Evolutionary conservation across 2,797 vertebrate species (phyloP).

Genomic region (Myripristis murdjan): DNA sequence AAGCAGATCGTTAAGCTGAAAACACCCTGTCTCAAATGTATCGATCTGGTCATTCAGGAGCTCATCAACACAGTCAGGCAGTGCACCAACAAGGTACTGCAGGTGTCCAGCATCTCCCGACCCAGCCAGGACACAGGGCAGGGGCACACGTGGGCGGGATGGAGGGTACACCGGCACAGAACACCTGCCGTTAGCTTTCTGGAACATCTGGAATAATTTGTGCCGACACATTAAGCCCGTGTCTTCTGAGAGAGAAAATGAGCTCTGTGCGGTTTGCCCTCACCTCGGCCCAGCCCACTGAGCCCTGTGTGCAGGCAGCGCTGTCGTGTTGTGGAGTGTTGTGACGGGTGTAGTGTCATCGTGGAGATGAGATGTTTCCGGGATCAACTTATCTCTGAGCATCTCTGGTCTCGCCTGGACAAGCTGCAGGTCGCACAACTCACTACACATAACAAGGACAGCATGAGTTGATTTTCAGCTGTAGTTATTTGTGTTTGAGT

Average conservation of each 20-base stretch:
- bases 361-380: slow-evolving; percentile 73
- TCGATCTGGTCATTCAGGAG: slow-evolving; percentile 99
- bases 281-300: slow-evolving; percentile 49
- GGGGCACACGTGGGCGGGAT: slow-evolving; percentile 47
- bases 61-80: slow-evolving; percentile 98
- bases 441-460: slow-evolving; percentile 18
- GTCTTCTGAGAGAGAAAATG: background rate
- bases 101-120: slow-evolving; percentile 79
- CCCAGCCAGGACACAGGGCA: slow-evolving; percentile 68
- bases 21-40: slow-evolving; percentile 98
- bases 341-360: slow-evolving; percentile 80
- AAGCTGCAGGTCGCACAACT: slow-evolving; percentile 77
- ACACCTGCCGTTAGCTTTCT: slow-evolving; percentile 15
- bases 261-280: slow-evolving; percentile 66
- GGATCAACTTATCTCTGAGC: slow-evolving; percentile 56
- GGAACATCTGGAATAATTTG: background rate
- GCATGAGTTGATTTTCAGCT: background rate
- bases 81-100: slow-evolving; percentile 96
- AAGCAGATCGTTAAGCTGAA: slow-evolving; percentile 99
- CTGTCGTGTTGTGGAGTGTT: slow-evolving; percentile 87
- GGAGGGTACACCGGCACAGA: slow-evolving; percentile 66
- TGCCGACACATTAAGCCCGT: background rate
- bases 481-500: slow-evolving; percentile 25
- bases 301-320: slow-evolving; percentile 74
- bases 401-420: slow-evolving; percentile 75